Base-by-base conservation (phyloP, 2,888 invertebrate genomes). In the Iphiclides podalirius region DNA sequence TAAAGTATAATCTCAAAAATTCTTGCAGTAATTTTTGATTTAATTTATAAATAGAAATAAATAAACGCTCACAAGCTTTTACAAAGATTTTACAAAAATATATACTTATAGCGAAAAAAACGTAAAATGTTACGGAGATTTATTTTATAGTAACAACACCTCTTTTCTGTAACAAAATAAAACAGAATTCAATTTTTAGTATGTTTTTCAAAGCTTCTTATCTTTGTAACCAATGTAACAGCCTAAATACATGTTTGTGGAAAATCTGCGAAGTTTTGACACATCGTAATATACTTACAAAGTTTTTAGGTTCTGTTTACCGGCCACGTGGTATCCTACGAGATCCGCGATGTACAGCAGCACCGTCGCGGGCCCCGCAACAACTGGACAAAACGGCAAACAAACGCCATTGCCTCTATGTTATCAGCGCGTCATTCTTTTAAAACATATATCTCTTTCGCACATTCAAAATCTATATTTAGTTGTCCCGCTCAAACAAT, bases 311-410 rank as follows among this genome's bases (percentile, higher is more conserved):
- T 71, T 71, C 60, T 61, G 52, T 40, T 64, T 58, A 67, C 72
- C 79, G 75, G 73, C 82, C 87, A 87, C 87, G 87, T 87, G 87
- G 72, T 79, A 62, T 55, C 46, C 54, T 56, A 40, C 38, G 41
- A 52, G 54, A 58, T 62, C 64, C 69, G 63, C 54, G 58, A 60
- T 52, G 47, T 69, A 74, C 66, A 57, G 71, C 77, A 72, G 58
- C 68, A 72, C 79, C 79, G 79, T 70, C 83, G 81, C 71, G 63
- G 58, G 74, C 72, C 69, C 62, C 66, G 72, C 77, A 77, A 77
- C 84, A 83, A 87, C 86, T 79, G 86, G 63, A 78, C 70, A 61
- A 59, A 55, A 52, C 50, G 59, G 51, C 51, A 57, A 52, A 20
- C 20, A 20, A 54, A 53, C 47, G 34, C 45, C 31, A 43, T 34